Base-by-base conservation (phyloP, 2,797 vertebrate genomes). In the Sebastes variabilis region DNA sequence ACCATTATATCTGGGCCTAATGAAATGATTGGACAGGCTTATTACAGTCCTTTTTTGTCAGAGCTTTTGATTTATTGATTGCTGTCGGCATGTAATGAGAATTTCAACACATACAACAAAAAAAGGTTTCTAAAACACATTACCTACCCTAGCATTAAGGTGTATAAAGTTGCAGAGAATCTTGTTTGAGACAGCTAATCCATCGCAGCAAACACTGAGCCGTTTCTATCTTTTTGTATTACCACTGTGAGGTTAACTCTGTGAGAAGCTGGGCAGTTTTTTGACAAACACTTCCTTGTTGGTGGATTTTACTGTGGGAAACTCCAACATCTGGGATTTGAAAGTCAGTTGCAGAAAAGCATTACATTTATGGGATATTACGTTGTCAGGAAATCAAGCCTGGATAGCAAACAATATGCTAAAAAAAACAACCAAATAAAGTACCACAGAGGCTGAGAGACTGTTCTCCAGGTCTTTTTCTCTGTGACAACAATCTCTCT, bases 401-500 rank as follows among this genome's bases (percentile, higher is more conserved):
- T 38, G 58, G 9, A 56, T 20, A n/a, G 16, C 8, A 24, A 70
- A 36, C 61, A 52, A 16, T 7, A 65, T 29, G 36, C 55, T 22
- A 6, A 24, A 14, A 29, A 46, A 10, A 34, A 38, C 14, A 24
- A 24, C 0, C 7, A 2, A 2, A 2, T 30, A 20, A 68, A 36
- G 24, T 38, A 18, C 60, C 61, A 76, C 66, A 46, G 27, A 73
- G 32, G 12, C 22, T 46, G 42, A 46, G 42, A 46, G 42, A 59
- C 71, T 74, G 69, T 80, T 55, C 66, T 72, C 61, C 54, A 38
- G 61, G 60, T 66, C 32, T 80, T 69, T 74, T 61, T 72, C 18
- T 55, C 55, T 65, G 73, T 64, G 76, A 79, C 83, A 75, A 80
- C 59, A 77, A 49, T 60, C 13, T 79, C 56, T 70, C n/a, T 75